Evolutionary conservation across 2,797 vertebrate genomes (phyloP).

Genomic region (Epinephelus malabaricus): DNA sequence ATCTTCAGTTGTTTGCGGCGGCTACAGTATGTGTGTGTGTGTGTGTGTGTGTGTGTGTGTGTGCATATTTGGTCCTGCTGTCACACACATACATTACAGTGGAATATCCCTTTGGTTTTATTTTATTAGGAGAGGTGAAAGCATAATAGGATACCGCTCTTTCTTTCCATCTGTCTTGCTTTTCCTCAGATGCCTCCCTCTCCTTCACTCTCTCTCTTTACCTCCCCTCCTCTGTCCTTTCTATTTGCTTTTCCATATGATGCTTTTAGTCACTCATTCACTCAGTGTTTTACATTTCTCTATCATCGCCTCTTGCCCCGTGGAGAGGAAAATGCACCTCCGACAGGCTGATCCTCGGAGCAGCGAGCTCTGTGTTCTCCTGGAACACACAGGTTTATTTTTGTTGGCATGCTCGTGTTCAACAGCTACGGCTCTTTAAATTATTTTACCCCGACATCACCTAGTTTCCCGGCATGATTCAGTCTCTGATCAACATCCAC

Average conservation of each 20-base stretch:
- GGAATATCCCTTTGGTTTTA: conserved; percentile 3
- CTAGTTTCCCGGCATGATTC: conserved; percentile 1
- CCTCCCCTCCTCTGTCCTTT: background rate
- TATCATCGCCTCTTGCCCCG: conserved; percentile 11
- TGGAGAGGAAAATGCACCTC: conserved; percentile 15
- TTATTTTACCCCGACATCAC: background rate
- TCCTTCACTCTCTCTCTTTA: background rate
- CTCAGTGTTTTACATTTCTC: conserved; percentile 48
- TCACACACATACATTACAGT: background rate
- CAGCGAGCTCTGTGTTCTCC: background rate
- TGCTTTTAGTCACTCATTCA: conserved; percentile 12
- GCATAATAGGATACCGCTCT: background rate
- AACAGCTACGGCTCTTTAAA: background rate
- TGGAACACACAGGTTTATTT: conserved; percentile 15
- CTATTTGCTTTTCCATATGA: conserved; percentile 26
- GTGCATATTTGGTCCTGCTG: background rate
- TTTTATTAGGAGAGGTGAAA: conserved; percentile 6
- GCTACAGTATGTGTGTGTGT: background rate
- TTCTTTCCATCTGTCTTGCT: conserved; percentile 1
- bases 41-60: background rate
- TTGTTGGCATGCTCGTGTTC: background rate
- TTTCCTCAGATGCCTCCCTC: background rate
- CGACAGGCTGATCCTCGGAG: conserved; percentile 7
- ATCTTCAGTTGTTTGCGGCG: conserved; percentile 47
- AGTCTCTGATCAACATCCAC: background rate